Conservation (phyloP, 2,797 vertebrate species). For the Babyrousa celebensis region DNA sequence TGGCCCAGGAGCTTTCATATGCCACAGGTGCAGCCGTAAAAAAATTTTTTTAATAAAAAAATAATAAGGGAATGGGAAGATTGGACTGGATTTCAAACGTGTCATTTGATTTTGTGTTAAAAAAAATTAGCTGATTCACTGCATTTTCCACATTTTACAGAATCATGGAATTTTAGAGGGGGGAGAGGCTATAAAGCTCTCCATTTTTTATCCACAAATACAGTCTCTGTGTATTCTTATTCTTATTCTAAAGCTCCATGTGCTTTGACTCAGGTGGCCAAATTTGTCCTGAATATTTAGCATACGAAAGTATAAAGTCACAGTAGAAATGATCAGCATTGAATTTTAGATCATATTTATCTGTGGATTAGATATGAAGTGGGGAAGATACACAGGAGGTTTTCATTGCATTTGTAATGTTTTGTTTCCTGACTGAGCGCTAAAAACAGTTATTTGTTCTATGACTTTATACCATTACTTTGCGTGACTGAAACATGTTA, state of each 20-base stretch:
- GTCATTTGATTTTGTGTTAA: constrained; percentile 37
- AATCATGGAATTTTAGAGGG: not conserved
- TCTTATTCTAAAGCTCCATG: not conserved
- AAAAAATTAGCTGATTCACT: constrained; percentile 23
- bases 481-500: constrained; percentile 53
- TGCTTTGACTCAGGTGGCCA: constrained; percentile 34
- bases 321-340: not conserved
- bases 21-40: too few relatives aligned
- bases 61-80: not conserved
- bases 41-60: too few relatives aligned
- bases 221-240: not conserved
- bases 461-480: constrained; percentile 52
- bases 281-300: constrained; percentile 20
- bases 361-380: not conserved
- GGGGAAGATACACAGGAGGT: not conserved
- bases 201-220: not conserved
- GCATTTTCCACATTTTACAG: not conserved
- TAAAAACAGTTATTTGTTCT: constrained; percentile 47
- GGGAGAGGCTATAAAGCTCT: not conserved
- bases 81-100: constrained; percentile 3
- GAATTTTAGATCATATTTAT: not conserved
- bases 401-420: not conserved
- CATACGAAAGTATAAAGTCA: constrained; percentile 15
- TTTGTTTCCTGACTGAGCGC: not conserved
- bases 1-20: too few relatives aligned